Evolutionary conservation across 2,888 invertebrate genomes (phyloP).

Genomic region (Papilio elwesi): DNA sequence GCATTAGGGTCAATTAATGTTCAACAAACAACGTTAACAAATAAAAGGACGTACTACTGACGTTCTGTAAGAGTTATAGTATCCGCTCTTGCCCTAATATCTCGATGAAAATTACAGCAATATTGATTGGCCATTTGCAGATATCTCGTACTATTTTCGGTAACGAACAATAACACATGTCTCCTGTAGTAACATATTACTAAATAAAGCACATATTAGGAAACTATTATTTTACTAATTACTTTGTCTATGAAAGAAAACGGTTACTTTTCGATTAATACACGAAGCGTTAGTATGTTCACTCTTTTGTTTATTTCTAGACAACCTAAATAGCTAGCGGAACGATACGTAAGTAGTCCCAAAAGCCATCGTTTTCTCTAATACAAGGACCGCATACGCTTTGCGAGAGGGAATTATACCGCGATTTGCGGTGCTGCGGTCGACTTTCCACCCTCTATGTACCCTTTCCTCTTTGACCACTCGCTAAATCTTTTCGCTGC

Average conservation of each 20-base stretch:
- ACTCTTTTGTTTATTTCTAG: conserved; percentile 68
- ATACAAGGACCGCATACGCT: conserved; percentile 50
- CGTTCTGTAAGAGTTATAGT: conserved; percentile 36
- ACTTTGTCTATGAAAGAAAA: too few species aligned
- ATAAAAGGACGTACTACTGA: conserved; percentile 45
- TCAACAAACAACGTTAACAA: conserved; percentile 32
- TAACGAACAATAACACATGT: too few species aligned
- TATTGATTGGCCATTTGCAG: too few species aligned
- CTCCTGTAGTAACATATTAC: too few species aligned
- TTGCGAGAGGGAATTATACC: conserved; percentile 66
- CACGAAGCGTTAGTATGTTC: conserved; percentile 60
- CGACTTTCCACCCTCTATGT: conserved; percentile 52
- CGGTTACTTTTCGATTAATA: conserved; percentile 62
- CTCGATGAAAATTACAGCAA: not conserved
- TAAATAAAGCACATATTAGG: too few species aligned
- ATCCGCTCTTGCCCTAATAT: conserved; percentile 2
- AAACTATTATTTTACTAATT: too few species aligned
- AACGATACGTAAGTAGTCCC: conserved; percentile 69
- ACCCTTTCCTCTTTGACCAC: conserved; percentile 63
- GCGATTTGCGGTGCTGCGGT: conserved; percentile 71
- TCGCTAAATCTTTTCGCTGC: conserved; percentile 66
- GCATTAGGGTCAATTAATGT: conserved; percentile 36
- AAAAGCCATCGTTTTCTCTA: conserved; percentile 45
- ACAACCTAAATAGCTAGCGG: conserved; percentile 70
- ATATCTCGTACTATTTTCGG: too few species aligned